Percentiles rank a stretch among this genome's conserved stretches.
Conservation (phyloP, 2,797 vertebrate species). For the Erethizon dorsatum region DNA sequence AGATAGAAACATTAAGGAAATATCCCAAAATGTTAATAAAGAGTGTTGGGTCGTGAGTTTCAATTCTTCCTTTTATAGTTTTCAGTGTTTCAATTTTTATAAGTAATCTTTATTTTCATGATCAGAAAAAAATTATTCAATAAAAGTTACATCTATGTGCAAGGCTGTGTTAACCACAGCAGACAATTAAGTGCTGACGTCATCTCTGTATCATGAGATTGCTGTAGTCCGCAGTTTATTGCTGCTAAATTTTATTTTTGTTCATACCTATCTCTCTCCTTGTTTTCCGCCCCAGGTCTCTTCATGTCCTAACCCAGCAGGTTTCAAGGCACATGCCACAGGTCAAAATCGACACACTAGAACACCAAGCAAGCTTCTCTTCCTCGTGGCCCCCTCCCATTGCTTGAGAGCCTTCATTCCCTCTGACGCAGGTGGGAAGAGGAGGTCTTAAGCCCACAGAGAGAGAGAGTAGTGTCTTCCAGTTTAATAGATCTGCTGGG, state of each 20-base stretch:
- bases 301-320: not conserved
- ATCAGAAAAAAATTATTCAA: conserved; percentile 34
- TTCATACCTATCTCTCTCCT: rapidly evolving
- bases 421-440: not conserved
- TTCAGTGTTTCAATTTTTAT: conserved; percentile 33
- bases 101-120: conserved; percentile 60
- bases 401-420: not conserved
- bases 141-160: conserved; percentile 15
- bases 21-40: not conserved
- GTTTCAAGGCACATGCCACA: not conserved
- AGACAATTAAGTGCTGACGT: not conserved
- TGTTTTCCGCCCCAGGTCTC: not conserved
- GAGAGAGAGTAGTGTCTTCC: not conserved
- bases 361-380: not conserved
- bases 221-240: rapidly evolving
- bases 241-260: not conserved
- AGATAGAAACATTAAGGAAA: conserved; percentile 51
- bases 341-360: not conserved
- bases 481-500: not conserved
- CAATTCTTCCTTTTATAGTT: conserved; percentile 60
- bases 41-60: conserved; percentile 38
- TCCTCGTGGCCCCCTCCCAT: too few species aligned
- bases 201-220: not conserved
- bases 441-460: not conserved
- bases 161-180: not conserved